A percentile compares a stretch with the other conserved stretches of the same genome.
phyloP scores from a whole-genome alignment of 2,113 vertebrate species.

The Paramormyrops kingsleyae region DNA sequence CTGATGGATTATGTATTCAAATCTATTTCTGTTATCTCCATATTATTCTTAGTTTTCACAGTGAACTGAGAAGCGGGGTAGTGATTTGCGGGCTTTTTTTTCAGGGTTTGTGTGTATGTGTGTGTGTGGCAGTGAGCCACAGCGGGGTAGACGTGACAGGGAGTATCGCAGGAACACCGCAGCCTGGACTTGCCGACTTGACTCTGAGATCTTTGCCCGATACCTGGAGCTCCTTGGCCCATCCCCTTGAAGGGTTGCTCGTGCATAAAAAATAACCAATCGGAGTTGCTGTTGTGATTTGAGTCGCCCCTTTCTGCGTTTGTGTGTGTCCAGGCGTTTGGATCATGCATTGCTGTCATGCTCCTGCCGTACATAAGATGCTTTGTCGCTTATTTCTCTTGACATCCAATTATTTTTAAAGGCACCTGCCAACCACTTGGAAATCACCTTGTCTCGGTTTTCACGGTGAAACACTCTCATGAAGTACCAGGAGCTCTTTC shows the following conservation, averaged over 20 bases:
- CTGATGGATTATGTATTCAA: conserved; percentile 1
- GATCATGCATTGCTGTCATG: neutral
- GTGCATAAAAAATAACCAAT: neutral
- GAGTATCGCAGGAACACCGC: neutral
- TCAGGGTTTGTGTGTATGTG: neutral
- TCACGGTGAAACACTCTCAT: neutral
- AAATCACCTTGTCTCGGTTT: neutral
- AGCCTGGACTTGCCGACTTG: neutral
- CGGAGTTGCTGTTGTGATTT: neutral
- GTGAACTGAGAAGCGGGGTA: neutral
- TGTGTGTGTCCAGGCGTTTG: neutral
- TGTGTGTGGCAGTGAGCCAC: neutral
- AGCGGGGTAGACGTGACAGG: neutral
- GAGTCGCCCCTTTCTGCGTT: no score
- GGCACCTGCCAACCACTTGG: neutral
- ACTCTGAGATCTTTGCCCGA: neutral
- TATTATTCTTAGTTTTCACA: conserved; percentile 12
- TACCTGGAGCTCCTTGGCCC: neutral
- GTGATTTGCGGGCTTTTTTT: neutral
- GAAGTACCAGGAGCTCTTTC: neutral
- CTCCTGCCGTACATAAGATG: neutral
- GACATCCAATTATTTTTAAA: conserved; percentile 5
- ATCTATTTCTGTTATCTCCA: conserved; percentile 11
- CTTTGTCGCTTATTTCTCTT: neutral
- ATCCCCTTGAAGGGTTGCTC: neutral